Base-by-base conservation (phyloP, 2,888 invertebrate species). In the Anorthoa munda region DNA sequence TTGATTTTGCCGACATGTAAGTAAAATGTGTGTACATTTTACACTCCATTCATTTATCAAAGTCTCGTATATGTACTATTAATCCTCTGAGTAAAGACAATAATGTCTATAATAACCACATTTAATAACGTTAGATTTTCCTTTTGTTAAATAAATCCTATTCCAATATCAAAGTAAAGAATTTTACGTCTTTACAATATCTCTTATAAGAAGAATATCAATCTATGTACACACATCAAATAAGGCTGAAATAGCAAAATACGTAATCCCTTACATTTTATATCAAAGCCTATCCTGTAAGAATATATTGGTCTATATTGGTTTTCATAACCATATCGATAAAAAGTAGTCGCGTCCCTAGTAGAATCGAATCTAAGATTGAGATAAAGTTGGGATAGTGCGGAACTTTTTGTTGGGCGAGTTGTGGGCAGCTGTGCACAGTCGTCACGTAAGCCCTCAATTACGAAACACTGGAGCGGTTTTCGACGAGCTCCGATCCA, bases 371-470 rank as follows among this genome's bases (percentile, higher is more conserved):
- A 94, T 93, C 92, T 94, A 93, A 94, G 92, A 94, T 94, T 93
- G 93, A 94, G 95, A 95, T 94, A 94, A 95, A 95, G 93, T 95
- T 95, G 88, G 92, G 92, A 90, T 92, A 92, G 93, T 92, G 88
- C 77, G 87, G 89, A 94, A 94, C 91, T 94, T 94, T 95, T 94
- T 93, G 92, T 90, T 89, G 90, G 83, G 86, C 86, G 91, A 93
- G 92, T 94, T 93, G 90, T 86, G 92, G 92, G 90, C 95, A 95
- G 95, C 93, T 95, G 95, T 84, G 93, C 87, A 84, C 90, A 92
- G 91, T 93, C 94, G 94, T 94, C 95, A 95, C 95, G 95, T 95
- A 95, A 95, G 94, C 94, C 94, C 93, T 94, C 96, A 96, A 95
- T 96, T 95, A 96, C 95, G 94, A 94, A 95, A 95, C 93, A 95